Evolutionary conservation across 2,888 invertebrate genomes (phyloP), one percentile per base, ranked within the genome.

Genomic region (Nomada fucata): DNA sequence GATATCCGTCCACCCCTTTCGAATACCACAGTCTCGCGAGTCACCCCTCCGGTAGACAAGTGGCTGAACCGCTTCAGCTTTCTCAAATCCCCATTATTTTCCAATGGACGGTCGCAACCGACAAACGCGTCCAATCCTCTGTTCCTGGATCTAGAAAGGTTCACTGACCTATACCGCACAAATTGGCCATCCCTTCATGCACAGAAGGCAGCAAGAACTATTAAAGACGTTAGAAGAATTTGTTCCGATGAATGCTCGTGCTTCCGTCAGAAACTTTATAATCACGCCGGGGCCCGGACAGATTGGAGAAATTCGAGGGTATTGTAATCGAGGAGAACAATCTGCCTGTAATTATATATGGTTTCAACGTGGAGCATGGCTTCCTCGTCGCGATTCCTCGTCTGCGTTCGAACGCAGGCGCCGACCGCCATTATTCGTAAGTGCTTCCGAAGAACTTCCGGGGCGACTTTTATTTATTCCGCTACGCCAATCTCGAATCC

Each of bases 381-480:
- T 89, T 90, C 88, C 9, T 4, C n/a, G 60, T 71, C 15, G 20
- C 52, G 52, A 64, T 73, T 36, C 36, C 36, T 36, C 36, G 29
- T 78, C 81, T 55, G 63, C 63, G 57, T 57, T 68, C 29, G 53
- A 65, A 70, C 76, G 47, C 64, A 68, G 71, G 59, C 63, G 74
- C 47, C 71, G 71, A 53, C 52, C 84, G 71, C 82, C 86, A 91
- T 90, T 89, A 89, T 87, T 88, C 87, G 73, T 79, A 82, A 83
- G 83, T 88, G 89, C 89, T 89, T 36, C 88, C 78, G 70, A 42
- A 86, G 86, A 89, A 89, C 91, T 89, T 86, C 80, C 86, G 89
- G 87, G 85, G 84, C 65, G 65, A 88, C 85, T 89, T 90, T 87
- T 87, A 70, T 65, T 77, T 42, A 13, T 23, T 44, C 36, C 36